These are phyloP conservation scores for Panzeria rudis DNA, from an alignment of 2,888 invertebrate species.

Conservation along the genomic window DNA sequence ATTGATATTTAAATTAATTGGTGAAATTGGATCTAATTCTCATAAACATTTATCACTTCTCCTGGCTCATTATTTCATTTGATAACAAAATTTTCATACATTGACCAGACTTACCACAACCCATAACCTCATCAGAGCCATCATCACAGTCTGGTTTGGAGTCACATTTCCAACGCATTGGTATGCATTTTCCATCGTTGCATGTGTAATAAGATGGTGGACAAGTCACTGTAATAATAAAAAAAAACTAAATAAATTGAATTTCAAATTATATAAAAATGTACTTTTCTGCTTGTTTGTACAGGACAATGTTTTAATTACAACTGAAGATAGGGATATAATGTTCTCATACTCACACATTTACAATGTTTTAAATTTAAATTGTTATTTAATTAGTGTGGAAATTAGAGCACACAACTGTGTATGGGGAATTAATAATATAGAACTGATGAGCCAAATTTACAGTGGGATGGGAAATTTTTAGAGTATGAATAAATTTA, in stretches of 20 bases:
- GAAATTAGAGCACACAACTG: constrained; percentile 50
- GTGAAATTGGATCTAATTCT: constrained; percentile 12
- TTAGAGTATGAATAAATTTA: too few relatives aligned
- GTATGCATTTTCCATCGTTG: constrained; percentile 86
- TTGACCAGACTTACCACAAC: constrained; percentile 84
- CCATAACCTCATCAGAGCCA: constrained; percentile 86
- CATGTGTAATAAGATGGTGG: constrained; percentile 81
- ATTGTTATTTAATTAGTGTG: constrained; percentile 64
- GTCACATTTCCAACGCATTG: constrained; percentile 86
- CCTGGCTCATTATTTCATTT: constrained; percentile 15
- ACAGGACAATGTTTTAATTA: constrained; percentile 32
- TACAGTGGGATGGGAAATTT: constrained; percentile 19
- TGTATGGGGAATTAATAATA: constrained; percentile 8
- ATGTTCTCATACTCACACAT: background rate
- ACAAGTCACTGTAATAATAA: constrained; percentile 78
- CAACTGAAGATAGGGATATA: background rate
- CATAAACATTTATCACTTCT: constrained; percentile 43
- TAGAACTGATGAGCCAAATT: background rate
- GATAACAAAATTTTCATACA: constrained; percentile 14
- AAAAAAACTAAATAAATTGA: constrained; percentile 49
- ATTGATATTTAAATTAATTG: too few relatives aligned
- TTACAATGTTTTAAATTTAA: constrained; percentile 40
- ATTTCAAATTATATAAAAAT: constrained; percentile 65
- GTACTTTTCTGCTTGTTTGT: constrained; percentile 11
- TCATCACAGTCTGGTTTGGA: constrained; percentile 86